Conservation (phyloP, 2,888 invertebrate species). For the Drosophila ezoana region DNA sequence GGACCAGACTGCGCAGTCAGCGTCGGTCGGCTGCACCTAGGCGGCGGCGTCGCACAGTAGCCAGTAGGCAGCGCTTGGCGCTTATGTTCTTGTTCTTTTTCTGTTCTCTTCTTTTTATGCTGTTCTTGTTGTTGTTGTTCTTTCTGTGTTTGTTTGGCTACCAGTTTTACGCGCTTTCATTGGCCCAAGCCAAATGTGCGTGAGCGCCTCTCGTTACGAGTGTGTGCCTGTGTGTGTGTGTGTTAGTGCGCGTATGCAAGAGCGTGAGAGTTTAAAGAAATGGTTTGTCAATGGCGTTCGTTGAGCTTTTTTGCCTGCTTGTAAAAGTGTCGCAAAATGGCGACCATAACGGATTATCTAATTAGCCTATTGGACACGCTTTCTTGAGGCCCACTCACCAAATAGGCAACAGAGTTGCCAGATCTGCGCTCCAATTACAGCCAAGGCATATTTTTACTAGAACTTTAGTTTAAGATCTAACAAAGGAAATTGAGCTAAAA, state of each 20-base stretch:
- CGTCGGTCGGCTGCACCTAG: constrained; percentile 36
- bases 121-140: constrained; percentile 26
- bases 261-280: constrained; percentile 34
- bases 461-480: background rate
- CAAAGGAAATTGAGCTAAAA: too few species aligned
- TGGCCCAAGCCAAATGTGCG: constrained; percentile 75
- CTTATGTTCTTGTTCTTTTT: constrained; percentile 31
- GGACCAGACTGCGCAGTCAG: constrained; percentile 48
- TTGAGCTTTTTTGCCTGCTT: constrained; percentile 60
- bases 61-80: constrained; percentile 46
- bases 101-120: constrained; percentile 15
- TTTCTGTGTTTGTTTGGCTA: constrained; percentile 66
- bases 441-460: background rate
- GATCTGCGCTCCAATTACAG: too few species aligned
- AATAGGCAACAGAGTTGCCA: background rate
- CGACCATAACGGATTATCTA: constrained; percentile 36
- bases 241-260: constrained; percentile 1
- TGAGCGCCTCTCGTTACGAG: constrained; percentile 42
- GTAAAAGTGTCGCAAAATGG: constrained; percentile 69
- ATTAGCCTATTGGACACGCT: constrained; percentile 43
- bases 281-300: constrained; percentile 59
- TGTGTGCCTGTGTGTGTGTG: constrained; percentile 16
- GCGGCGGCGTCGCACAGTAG: constrained; percentile 60
- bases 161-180: constrained; percentile 85
- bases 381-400: background rate